Evolutionary conservation across 2,113 vertebrate genomes (phyloP), one percentile per base, ranked within the genome.

Genomic region (Anolis carolinensis): DNA sequence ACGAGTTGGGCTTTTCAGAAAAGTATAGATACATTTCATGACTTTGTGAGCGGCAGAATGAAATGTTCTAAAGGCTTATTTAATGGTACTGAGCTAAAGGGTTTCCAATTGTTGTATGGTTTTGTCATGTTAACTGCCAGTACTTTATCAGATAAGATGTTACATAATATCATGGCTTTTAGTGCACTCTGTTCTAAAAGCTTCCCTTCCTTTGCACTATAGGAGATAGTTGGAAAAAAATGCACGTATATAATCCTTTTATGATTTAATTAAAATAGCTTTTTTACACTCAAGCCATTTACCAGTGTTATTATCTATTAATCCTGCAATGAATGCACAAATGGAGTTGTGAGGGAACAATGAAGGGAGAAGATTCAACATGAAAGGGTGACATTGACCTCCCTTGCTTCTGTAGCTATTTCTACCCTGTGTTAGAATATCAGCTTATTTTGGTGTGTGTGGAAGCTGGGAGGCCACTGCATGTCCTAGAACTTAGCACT

Each of bases 221-320:
- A 86, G 67, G 27, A 88, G 39, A 90, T 25, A 70, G 1, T 90
- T 78, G 32, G 39, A 44, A 55, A 59, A 86, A 87, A 89, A 87
- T 39, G 0, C 83, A 91, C 92, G 81, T 73, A 79, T 25, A 86
- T 88, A 94, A 91, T 82, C 77, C n/a, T 86, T 90, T 90, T 85
- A 89, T 6, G 65, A 83, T 90, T 55, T 88, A 84, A 89, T 88
- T 86, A 84, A 20, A 83, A 23, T 50, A 89, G 88, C 34, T 84
- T n/a, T 82, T n/a, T 27, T 87, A 83, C 1, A 1, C 89, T 90
- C 52, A 89, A 87, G 74, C 81, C 1, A 77, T 79, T 90, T 89
- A 70, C 23, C 0, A 39, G 27, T 59, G 52, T 83, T 87, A 62
- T 0, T 92, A 52, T 67, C 32, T 84, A 82, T 92, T 91, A 90